Conservation (phyloP, 1,140 invertebrate species). For the Coptotermes formosanus region DNA sequence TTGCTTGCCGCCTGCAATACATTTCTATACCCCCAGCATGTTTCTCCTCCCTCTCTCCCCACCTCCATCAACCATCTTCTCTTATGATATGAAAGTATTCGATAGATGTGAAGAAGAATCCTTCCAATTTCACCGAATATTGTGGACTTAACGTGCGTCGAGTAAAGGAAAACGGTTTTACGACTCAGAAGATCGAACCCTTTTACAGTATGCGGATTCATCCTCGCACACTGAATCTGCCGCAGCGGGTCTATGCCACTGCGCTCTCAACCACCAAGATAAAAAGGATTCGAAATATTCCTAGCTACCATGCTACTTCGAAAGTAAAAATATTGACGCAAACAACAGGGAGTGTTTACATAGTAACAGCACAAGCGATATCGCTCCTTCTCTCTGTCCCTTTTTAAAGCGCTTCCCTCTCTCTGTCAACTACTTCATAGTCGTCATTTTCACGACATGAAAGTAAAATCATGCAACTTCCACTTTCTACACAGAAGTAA, state of each 20-base stretch:
- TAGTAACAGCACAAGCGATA: background rate
- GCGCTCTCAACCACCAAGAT: background rate
- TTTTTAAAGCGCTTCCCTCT: background rate
- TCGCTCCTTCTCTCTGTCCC: background rate
- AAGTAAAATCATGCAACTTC: slow-evolving; percentile 6
- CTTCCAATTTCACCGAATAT: slow-evolving; percentile 9
- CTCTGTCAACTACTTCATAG: background rate
- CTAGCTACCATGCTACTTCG: too few relatives aligned
- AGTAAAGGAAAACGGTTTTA: slow-evolving; percentile 17
- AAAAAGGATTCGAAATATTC: too few relatives aligned
- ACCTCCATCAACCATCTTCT: background rate
- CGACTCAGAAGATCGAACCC: background rate
- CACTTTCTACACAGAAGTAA: background rate
- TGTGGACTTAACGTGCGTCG: slow-evolving; percentile 8
- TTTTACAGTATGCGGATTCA: background rate
- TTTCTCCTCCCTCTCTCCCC: background rate
- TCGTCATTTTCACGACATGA: background rate
- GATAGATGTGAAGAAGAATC: slow-evolving; percentile 4
- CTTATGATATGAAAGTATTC: slow-evolving; percentile 10
- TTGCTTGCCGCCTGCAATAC: background rate
- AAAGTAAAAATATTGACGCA: background rate
- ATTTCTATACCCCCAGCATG: background rate
- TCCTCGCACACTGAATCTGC: background rate
- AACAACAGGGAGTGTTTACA: background rate
- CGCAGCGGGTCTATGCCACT: background rate